phyloP scores from a whole-genome alignment of 2,797 vertebrate genomes.

The Enoplosus armatus region DNA sequence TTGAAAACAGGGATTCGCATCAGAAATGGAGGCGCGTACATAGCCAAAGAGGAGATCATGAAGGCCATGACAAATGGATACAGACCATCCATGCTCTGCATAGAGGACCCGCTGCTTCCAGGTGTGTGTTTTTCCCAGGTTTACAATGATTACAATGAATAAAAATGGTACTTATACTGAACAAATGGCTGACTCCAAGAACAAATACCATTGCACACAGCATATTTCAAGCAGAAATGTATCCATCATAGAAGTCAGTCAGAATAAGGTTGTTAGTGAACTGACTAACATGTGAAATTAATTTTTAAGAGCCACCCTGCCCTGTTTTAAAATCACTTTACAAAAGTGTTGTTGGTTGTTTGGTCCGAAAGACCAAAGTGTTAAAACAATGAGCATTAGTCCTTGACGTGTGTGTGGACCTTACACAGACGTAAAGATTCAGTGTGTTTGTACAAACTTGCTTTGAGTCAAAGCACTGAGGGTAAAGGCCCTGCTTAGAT shows the following conservation, averaged over 20 bases:
- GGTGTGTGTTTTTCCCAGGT: slow-evolving; percentile 79
- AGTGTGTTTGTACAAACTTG: neutral
- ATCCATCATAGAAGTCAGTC: neutral
- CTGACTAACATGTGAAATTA: neutral
- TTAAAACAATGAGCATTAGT: neutral
- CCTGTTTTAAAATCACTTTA: neutral
- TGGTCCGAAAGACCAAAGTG: neutral
- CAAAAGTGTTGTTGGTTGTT: neutral
- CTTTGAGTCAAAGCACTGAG: neutral
- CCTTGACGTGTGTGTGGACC: neutral
- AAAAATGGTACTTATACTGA: neutral
- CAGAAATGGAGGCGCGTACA: slow-evolving; percentile 95
- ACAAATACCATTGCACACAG: neutral
- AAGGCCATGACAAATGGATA: slow-evolving; percentile 95
- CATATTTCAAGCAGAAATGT: neutral
- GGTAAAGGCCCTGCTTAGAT: neutral
- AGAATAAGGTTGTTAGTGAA: neutral
- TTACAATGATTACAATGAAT: neutral
- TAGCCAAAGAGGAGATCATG: slow-evolving; percentile 98
- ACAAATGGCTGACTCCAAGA: neutral
- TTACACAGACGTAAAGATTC: too few species aligned
- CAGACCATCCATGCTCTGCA: slow-evolving; percentile 96
- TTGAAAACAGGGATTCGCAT: slow-evolving; percentile 98
- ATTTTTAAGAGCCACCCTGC: neutral
- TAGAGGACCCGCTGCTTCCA: slow-evolving; percentile 96